Percentiles rank a stretch among this genome's conserved stretches.
Evolutionary conservation across 2,797 vertebrate genomes (phyloP).

Genomic region (Enteromius unitaeniatus): DNA sequence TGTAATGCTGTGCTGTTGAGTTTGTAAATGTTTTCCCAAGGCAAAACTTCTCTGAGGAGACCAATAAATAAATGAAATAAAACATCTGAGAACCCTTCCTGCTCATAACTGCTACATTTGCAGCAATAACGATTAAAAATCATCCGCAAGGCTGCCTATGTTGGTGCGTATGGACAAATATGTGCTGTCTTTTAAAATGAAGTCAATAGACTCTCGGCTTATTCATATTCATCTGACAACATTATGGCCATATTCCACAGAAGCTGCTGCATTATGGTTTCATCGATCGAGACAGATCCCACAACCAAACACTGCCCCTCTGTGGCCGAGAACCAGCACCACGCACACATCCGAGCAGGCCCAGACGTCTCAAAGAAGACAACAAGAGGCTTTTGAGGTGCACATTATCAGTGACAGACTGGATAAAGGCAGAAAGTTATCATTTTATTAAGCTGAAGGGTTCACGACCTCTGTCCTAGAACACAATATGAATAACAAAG

Average conservation of each 20-base stretch:
- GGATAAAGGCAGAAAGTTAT: slow-evolving; percentile 41
- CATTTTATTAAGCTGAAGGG: slow-evolving; percentile 19
- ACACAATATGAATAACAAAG: slow-evolving; percentile 37
- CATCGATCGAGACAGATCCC: too few species aligned
- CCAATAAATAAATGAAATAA: not conserved
- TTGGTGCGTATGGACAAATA: not conserved
- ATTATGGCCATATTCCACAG: not conserved
- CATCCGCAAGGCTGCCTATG: not conserved
- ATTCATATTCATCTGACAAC: not conserved
- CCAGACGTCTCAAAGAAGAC: not conserved
- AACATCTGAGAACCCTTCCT: not conserved
- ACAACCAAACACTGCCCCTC: slow-evolving; percentile 21
- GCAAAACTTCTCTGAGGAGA: not conserved
- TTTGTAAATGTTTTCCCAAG: not conserved
- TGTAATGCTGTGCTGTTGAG: not conserved
- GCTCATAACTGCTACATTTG: not conserved
- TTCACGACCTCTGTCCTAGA: slow-evolving; percentile 52
- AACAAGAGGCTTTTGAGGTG: slow-evolving; percentile 4
- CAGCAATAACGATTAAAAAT: not conserved
- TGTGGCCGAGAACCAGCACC: not conserved
- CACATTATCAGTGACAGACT: slow-evolving; percentile 33
- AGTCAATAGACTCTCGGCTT: not conserved
- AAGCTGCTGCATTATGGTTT: not conserved
- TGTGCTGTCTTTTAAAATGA: not conserved
- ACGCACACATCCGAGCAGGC: not conserved